Evolutionary conservation across 2,113 vertebrate species (phyloP).

Genomic region (Setophaga coronata): DNA sequence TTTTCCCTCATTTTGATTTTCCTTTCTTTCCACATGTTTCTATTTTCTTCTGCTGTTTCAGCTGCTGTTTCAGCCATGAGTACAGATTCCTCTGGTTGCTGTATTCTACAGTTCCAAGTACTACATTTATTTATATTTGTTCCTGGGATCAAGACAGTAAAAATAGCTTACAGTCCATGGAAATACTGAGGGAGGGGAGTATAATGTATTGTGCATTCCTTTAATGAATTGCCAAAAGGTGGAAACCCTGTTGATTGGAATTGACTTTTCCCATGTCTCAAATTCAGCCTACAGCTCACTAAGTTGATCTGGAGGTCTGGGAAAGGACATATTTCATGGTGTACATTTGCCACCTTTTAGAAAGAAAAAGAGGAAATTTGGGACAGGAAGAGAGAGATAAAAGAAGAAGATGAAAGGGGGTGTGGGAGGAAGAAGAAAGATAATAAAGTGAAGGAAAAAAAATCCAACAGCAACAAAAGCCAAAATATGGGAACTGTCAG

Average conservation of each 20-base stretch:
- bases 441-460: not conserved
- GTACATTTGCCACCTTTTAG: not conserved
- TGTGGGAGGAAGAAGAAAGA: not conserved
- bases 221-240: constrained; percentile 49
- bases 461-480: not conserved
- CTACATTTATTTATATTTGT: constrained; percentile 37
- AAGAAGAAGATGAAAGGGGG: not conserved
- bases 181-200: constrained; percentile 6
- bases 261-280: constrained; percentile 52
- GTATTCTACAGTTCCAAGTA: not conserved
- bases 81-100: not conserved
- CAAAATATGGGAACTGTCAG: not conserved
- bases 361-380: not conserved
- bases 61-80: not conserved
- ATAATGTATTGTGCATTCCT: not conserved
- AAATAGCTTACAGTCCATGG: constrained; percentile 26
- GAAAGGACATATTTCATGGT: constrained; percentile 17
- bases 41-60: constrained; percentile 13
- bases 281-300: not conserved
- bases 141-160: constrained; percentile 1
- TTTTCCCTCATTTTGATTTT: not conserved
- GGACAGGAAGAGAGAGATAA: not conserved
- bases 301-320: constrained; percentile 18
- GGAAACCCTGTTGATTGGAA: constrained; percentile 5
- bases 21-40: not conserved